phyloP scores from a whole-genome alignment of 2,113 vertebrate species.

The Gyps fulvus region DNA sequence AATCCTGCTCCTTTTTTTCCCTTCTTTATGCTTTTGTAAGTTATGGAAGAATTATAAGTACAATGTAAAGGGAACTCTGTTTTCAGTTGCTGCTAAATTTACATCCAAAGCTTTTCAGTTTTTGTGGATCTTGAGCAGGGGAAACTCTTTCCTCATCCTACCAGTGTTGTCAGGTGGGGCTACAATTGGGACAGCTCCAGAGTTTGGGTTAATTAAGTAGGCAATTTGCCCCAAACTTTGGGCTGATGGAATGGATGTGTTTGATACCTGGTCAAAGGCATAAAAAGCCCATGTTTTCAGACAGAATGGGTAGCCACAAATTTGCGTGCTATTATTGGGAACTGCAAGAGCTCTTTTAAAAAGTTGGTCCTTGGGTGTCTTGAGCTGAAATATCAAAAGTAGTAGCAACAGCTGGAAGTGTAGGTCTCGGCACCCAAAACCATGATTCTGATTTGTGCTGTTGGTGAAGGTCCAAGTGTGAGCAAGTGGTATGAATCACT shows the following conservation, averaged over 20 bases:
- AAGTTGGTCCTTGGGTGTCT: not conserved
- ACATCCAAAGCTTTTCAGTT: not conserved
- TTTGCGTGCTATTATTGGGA: not conserved
- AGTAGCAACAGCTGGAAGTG: not conserved
- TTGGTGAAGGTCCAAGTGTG: not conserved
- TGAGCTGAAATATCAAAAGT: not conserved
- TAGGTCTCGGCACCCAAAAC: not conserved
- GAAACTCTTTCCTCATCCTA: not conserved
- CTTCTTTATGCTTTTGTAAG: not conserved
- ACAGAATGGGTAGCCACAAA: not conserved
- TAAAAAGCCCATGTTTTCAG: not conserved
- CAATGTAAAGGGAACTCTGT: not conserved
- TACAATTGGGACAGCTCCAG: not conserved
- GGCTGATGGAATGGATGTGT: not conserved
- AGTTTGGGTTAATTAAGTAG: not conserved
- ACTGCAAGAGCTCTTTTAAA: not conserved
- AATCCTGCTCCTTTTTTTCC: not conserved
- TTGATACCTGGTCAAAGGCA: not conserved
- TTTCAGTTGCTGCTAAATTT: not conserved
- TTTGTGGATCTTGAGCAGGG: not conserved
- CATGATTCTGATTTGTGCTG: not conserved
- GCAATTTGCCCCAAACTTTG: not conserved
- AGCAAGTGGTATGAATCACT: not conserved
- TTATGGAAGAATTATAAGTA: not conserved
- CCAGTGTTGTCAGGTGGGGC: not conserved